phyloP scores from a whole-genome alignment of 2,113 vertebrate species.

The Pterocles burchelli region DNA sequence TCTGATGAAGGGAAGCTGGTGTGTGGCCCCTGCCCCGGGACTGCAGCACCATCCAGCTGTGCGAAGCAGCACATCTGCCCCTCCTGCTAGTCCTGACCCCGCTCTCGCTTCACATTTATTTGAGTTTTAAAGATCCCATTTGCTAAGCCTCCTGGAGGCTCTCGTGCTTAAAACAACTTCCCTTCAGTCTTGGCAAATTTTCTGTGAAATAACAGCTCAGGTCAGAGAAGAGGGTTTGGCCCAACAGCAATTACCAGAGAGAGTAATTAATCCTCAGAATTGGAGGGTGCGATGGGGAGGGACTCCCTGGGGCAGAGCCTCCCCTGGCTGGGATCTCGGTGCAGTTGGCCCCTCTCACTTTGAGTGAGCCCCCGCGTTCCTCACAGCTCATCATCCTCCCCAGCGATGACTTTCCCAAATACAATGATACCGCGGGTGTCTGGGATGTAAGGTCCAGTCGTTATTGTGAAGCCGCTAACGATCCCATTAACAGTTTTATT shows the following conservation, averaged over 20 bases:
- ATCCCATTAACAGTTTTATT: neutral
- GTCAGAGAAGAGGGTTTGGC: neutral
- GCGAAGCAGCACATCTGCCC: neutral
- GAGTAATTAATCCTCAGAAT: neutral
- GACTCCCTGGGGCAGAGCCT: neutral
- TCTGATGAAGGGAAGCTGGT: neutral
- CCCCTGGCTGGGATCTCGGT: neutral
- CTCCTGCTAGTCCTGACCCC: accelerated
- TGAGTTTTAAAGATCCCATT: neutral
- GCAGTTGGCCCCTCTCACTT: neutral
- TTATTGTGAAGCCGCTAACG: neutral
- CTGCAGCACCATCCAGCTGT: neutral
- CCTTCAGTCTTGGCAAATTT: neutral
- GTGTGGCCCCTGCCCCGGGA: neutral
- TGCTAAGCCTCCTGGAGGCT: neutral
- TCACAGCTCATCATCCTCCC: neutral
- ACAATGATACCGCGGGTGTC: accelerated
- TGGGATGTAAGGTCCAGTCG: neutral
- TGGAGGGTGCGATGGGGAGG: neutral
- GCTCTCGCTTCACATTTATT: neutral
- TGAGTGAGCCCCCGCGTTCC: neutral
- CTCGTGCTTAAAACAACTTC: neutral
- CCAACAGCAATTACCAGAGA: neutral
- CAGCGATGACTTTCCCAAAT: neutral
- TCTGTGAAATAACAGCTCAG: neutral